Conservation (phyloP, 2,113 vertebrate genomes). For the Phyllopteryx taeniolatus region DNA sequence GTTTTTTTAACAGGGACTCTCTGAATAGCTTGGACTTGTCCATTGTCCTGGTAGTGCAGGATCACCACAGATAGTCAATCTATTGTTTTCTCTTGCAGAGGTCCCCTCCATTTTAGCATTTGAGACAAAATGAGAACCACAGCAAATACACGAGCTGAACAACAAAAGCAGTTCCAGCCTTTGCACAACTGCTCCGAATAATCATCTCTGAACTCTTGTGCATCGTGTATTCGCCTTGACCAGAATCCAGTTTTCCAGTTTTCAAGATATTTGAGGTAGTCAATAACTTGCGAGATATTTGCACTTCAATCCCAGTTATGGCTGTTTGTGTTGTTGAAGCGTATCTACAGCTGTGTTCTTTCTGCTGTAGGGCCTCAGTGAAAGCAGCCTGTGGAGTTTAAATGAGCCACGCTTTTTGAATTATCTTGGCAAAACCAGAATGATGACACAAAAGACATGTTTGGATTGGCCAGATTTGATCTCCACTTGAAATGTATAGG, state of each 20-base stretch:
- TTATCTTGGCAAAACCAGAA: constrained; percentile 53
- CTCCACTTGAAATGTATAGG: constrained; percentile 24
- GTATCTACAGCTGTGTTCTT: constrained; percentile 37
- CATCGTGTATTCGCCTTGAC: neutral
- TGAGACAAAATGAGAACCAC: neutral
- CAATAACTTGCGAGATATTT: constrained; percentile 57
- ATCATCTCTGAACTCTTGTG: constrained; percentile 1
- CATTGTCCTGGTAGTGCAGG: neutral
- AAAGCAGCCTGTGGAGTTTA: constrained; percentile 40
- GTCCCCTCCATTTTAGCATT: neutral
- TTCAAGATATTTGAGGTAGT: constrained; percentile 57
- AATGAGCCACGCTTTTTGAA: constrained; percentile 67
- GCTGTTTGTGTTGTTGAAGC: constrained; percentile 36
- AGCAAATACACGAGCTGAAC: neutral
- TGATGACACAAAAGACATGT: constrained; percentile 50
- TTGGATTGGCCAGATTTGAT: constrained; percentile 56
- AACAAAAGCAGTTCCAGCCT: constrained; percentile 18
- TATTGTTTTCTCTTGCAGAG: neutral
- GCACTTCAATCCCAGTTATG: constrained; percentile 27
- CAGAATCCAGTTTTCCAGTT: constrained; percentile 43
- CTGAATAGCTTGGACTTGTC: constrained; percentile 47
- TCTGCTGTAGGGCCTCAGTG: constrained; percentile 39
- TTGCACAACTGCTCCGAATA: neutral
- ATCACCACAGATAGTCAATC: neutral
- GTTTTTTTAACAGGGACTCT: constrained; percentile 27